These are phyloP conservation scores for Eurypyga helias DNA, from an alignment of 2,113 vertebrate species.

Conservation along the genomic window DNA sequence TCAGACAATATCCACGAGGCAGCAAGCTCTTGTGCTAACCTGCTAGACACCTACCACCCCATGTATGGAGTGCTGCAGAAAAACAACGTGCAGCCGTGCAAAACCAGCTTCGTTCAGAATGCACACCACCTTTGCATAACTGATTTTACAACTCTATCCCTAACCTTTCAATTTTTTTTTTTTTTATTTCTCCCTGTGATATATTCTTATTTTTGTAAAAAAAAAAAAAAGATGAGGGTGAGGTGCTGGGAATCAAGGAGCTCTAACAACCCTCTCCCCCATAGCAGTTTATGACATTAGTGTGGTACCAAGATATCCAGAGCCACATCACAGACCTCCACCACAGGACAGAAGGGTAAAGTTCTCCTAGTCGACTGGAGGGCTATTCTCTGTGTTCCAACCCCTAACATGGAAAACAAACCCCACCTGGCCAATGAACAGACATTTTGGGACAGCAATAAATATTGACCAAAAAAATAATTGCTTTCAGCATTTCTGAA, in stretches of 20 bases:
- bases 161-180: neutral
- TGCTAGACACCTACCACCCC: neutral
- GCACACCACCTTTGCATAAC: neutral
- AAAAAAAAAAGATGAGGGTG: neutral
- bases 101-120: neutral
- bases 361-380: neutral
- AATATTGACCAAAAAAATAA: neutral
- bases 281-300: neutral
- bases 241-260: neutral
- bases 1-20: neutral
- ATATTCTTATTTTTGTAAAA: neutral
- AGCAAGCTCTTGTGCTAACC: neutral
- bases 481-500: neutral
- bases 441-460: neutral
- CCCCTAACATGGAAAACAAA: neutral
- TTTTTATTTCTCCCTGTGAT: neutral
- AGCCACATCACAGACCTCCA: neutral
- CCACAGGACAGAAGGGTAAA: neutral
- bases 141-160: neutral
- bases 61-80: rapidly evolving
- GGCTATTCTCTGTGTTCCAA: neutral
- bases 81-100: neutral
- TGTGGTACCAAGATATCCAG: neutral
- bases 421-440: neutral
- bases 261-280: neutral